Evolutionary conservation across 2,888 invertebrate genomes (phyloP).

Genomic region (Rhingia campestris): DNA sequence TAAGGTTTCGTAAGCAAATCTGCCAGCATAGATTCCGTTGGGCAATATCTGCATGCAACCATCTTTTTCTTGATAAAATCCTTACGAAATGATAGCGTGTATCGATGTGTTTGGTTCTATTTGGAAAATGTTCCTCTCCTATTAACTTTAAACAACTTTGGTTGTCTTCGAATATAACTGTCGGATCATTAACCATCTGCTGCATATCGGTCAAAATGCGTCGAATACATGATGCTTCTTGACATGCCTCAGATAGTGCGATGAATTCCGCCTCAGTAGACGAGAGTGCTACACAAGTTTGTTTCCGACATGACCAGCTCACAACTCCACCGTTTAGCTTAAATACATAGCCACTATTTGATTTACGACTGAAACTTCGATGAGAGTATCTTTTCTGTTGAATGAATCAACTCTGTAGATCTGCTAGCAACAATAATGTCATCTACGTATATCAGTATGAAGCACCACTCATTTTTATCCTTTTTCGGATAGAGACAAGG

Average conservation of each 20-base stretch:
- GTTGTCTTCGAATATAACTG: no score
- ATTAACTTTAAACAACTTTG: no score
- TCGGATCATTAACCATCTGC: no score
- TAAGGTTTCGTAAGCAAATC: no score
- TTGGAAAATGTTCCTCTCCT: no score
- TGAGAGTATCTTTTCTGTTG: not conserved
- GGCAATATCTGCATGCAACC: no score
- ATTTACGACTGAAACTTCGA: no score
- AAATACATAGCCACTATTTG: no score
- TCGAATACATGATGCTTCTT: constrained; percentile 35
- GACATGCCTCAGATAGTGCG: constrained; percentile 30
- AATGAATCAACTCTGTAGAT: constrained; percentile 13
- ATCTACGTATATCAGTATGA: constrained; percentile 60
- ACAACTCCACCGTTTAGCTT: not conserved
- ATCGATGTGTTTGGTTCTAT: no score
- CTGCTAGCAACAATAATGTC: constrained; percentile 28
- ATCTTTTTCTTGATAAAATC: no score
- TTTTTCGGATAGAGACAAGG: constrained; percentile 59
- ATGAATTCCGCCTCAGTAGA: constrained; percentile 42
- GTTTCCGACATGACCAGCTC: constrained; percentile 26
- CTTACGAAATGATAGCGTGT: no score
- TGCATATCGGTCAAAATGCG: constrained; percentile 10
- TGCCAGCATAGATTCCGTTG: no score
- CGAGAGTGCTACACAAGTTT: constrained; percentile 38
- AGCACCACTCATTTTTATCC: constrained; percentile 16